phyloP scores from a whole-genome alignment of 1,140 invertebrate genomes.

The Panulirus ornatus region DNA sequence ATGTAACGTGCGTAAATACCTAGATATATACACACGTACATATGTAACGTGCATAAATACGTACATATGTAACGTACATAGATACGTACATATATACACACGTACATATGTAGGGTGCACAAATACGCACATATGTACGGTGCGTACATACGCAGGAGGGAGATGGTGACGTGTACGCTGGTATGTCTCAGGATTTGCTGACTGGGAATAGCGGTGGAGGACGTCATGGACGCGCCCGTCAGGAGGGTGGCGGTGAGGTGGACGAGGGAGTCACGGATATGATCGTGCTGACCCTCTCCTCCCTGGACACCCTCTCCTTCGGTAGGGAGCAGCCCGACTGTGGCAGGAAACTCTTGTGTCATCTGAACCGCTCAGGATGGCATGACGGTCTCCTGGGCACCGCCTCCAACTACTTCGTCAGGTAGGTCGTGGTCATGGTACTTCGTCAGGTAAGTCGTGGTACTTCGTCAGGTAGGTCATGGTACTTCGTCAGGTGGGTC shows the following conservation, averaged over 20 bases:
- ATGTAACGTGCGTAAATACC: too few species aligned
- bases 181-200: neutral
- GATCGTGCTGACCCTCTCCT: constrained; percentile 53
- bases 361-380: constrained; percentile 57
- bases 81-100: too few species aligned
- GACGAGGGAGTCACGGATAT: constrained; percentile 46
- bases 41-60: too few species aligned
- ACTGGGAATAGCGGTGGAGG: neutral
- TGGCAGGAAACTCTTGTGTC: constrained; percentile 54
- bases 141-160: too few species aligned
- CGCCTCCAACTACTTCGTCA: constrained; percentile 58
- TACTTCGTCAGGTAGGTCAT: too few species aligned
- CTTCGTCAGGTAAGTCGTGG: neutral
- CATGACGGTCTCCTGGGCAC: constrained; percentile 49
- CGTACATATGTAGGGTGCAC: too few species aligned
- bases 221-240: neutral
- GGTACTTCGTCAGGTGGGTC: constrained; percentile 57
- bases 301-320: constrained; percentile 50
- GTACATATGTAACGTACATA: too few species aligned
- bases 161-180: neutral
- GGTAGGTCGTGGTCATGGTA: constrained; percentile 9
- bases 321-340: constrained; percentile 50
- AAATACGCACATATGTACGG: too few species aligned
- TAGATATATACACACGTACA: too few species aligned
- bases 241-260: neutral